These are phyloP conservation scores for Battus philenor DNA, from an alignment of 1,140 invertebrate species.

Conservation along the genomic window DNA sequence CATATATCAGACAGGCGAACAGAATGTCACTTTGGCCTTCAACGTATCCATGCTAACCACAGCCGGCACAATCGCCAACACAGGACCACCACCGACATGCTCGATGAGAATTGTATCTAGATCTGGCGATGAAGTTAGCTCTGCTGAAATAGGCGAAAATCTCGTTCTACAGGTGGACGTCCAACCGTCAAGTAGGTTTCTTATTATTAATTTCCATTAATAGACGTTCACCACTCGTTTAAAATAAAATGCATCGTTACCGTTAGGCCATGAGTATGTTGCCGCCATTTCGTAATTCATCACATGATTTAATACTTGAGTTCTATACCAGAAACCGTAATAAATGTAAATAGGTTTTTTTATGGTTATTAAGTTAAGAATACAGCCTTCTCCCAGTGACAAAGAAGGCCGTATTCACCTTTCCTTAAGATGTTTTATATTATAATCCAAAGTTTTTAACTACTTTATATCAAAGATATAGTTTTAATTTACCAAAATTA, in stretches of 20 bases:
- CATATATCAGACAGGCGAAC: constrained; percentile 94
- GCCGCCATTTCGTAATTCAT: no score
- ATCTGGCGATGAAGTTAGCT: constrained; percentile 90
- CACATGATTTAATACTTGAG: no score
- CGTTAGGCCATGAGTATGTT: no score
- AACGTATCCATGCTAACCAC: constrained; percentile 97
- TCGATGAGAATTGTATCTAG: constrained; percentile 93
- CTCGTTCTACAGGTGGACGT: constrained; percentile 94
- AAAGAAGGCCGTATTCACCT: no score
- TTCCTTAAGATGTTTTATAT: no score
- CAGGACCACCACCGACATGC: constrained; percentile 94
- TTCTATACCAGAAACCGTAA: no score
- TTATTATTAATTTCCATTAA: constrained; percentile 45
- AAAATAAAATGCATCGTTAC: neutral
- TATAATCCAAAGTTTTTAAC: no score
- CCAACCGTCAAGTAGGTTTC: constrained; percentile 89
- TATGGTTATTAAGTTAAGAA: no score
- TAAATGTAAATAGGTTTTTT: no score
- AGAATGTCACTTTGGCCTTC: constrained; percentile 94
- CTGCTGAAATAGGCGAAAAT: constrained; percentile 95
- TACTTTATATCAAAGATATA: no score
- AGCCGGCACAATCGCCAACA: constrained; percentile 95
- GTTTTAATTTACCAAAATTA: no score
- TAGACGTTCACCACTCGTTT: neutral
- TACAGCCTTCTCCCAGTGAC: no score